Conservation (phyloP, 2,888 invertebrate genomes). For the Orchesella flavescens region DNA sequence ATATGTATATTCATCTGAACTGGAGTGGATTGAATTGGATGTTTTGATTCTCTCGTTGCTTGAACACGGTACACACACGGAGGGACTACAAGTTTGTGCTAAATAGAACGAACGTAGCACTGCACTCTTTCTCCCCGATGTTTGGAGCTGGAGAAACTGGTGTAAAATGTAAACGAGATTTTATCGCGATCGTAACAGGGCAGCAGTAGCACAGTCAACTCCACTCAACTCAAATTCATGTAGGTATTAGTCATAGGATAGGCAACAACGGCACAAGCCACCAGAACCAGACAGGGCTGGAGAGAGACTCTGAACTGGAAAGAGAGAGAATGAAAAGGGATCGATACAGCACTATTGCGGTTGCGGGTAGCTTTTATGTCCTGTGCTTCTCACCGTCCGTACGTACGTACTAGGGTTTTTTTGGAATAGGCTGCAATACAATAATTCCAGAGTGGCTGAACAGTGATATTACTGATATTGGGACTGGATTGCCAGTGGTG, state of each 20-base stretch:
- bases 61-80: not conserved
- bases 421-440: constrained; percentile 16
- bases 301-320: constrained; percentile 1
- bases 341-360: constrained; percentile 31
- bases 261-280: no score
- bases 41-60: constrained; percentile 11
- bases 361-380: constrained; percentile 27
- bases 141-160: not conserved
- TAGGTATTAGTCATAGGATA: constrained; percentile 15
- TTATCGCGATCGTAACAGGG: not conserved
- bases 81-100: not conserved
- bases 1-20: not conserved
- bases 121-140: not conserved
- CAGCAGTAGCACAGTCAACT: no score
- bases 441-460: not conserved
- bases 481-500: no score
- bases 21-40: no score
- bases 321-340: not conserved
- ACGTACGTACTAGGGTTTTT: not conserved
- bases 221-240: no score
- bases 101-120: no score
- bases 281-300: constrained; percentile 2
- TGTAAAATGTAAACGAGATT: constrained; percentile 15
- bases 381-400: not conserved
- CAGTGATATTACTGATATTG: no score